Percentiles rank a stretch among this genome's conserved stretches.
Evolutionary conservation across 2,113 vertebrate genomes (phyloP).

Genomic region (Salvelinus sp.): DNA sequence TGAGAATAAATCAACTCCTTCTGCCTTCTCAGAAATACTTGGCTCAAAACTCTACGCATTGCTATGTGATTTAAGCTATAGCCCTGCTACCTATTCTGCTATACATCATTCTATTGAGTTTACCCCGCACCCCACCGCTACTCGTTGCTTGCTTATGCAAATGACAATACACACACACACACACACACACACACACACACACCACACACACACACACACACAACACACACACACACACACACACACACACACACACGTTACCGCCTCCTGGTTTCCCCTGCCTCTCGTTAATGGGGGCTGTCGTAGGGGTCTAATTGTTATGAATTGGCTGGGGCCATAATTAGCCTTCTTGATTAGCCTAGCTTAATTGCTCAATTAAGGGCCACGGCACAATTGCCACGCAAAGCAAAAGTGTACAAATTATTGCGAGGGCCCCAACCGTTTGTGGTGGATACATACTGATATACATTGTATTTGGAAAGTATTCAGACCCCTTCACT

Average conservation of each 20-base stretch:
- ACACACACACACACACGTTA: neutral
- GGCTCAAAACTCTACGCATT: neutral
- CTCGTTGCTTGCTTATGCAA: slow-evolving; percentile 5
- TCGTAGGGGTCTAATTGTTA: slow-evolving; percentile 81
- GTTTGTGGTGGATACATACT: slow-evolving; percentile 50
- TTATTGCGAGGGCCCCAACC: slow-evolving; percentile 51
- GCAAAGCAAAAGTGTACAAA: slow-evolving; percentile 75
- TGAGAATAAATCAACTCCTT: slow-evolving; percentile 26
- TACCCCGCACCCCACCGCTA: neutral
- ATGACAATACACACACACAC: slow-evolving; percentile 1
- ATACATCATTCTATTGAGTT: slow-evolving; percentile 6
- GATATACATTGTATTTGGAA: slow-evolving; percentile 24
- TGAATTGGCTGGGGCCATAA: slow-evolving; percentile 81
- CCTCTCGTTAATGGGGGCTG: slow-evolving; percentile 76
- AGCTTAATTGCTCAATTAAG: slow-evolving; percentile 84
- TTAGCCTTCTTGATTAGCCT: slow-evolving; percentile 84
- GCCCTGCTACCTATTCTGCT: neutral
- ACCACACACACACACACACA: slow-evolving; percentile 3
- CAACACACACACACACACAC: neutral
- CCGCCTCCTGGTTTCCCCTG: slow-evolving; percentile 46
- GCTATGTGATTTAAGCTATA: neutral
- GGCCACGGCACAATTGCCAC: slow-evolving; percentile 74
- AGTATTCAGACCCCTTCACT: too few relatives aligned
- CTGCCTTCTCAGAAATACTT: neutral
- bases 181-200: neutral